Base-by-base conservation (phyloP, 2,888 invertebrate species). In the Ryuthela nishihirai region DNA sequence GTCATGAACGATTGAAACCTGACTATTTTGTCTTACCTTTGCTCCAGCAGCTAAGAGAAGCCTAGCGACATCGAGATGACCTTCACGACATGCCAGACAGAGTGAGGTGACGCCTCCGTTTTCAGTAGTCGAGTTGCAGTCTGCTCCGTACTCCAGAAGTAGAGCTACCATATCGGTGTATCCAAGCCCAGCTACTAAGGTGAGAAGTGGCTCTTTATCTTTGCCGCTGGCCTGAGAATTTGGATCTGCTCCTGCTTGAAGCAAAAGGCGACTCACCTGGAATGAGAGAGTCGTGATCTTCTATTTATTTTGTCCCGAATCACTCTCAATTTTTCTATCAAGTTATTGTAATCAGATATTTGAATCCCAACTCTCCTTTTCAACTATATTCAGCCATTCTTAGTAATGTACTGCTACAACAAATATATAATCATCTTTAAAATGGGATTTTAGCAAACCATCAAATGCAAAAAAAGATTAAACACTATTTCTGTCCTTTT, bases 121-220 rank as follows among this genome's bases (percentile, higher is more conserved):
- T 67, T 93, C 92, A 0, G 86, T 83, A 65, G 85, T 80, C 70
- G 90, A 87, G 1, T 91, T 83, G n/a, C n/a, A n/a, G 71, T 90
- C 85, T 4, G 93, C 94, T 12, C 91, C 91, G 71, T 93, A 95
- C 74, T 95, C 94, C 34, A 90, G 73, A n/a, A 91, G 76, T 36
- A 95, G 77, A 3, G 88, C 85, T 4, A 92, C 89, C 90, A 97
- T 90, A 9, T 92, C 86, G 17, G 86, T 78, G 49, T 89, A 88
- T n/a, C 94, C 95, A 76, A 93, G 89, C 68, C 88, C 85, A 1
- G 94, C 85, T 67, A 87, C 89, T 77, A 93, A 85, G 70, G 91
- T 90, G 3, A 97, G 76, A 25, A 89, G 81, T 0, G 95, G 91
- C 0, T 75, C 69, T 23, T 70, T 71, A 63, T 70, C 69, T 45